Evolutionary conservation across 2,113 vertebrate species (phyloP).

Genomic region (Xenopus laevis): DNA sequence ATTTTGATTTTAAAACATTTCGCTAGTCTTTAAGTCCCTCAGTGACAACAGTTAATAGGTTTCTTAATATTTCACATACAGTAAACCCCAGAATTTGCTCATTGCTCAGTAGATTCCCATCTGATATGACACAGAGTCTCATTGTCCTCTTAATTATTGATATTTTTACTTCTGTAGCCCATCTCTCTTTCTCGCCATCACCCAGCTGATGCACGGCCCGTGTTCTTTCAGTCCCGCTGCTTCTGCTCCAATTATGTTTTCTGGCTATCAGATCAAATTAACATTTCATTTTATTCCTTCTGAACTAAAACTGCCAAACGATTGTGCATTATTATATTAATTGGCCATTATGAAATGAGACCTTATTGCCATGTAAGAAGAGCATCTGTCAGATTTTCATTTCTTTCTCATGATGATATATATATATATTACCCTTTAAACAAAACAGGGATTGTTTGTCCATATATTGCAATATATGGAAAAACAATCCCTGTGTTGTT

Average conservation of each 20-base stretch:
- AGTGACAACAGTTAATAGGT: too few relatives aligned
- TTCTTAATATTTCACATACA: too few relatives aligned
- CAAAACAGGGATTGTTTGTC: too few relatives aligned
- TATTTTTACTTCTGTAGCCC: not conserved
- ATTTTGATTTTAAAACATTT: too few relatives aligned
- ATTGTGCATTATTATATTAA: slow-evolving; percentile 1
- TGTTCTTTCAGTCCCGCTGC: not conserved
- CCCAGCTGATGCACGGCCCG: not conserved
- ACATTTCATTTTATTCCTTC: slow-evolving; percentile 3
- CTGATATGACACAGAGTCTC: too few relatives aligned
- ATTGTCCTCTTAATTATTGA: not conserved
- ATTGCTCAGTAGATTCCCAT: too few relatives aligned
- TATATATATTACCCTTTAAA: too few relatives aligned
- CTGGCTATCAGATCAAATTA: not conserved
- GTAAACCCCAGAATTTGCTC: too few relatives aligned
- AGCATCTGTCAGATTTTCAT: not conserved
- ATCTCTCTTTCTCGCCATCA: not conserved
- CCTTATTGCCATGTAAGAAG: not conserved
- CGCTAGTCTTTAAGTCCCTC: too few relatives aligned
- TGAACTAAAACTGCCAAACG: not conserved
- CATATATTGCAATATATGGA: too few relatives aligned
- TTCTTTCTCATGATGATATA: too few relatives aligned
- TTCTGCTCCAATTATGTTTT: not conserved
- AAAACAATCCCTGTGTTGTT: too few relatives aligned
- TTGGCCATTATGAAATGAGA: not conserved